Percentiles rank a stretch among this genome's conserved stretches.
Evolutionary conservation across 2,113 vertebrate species (phyloP).

Genomic region (Sarotherodon lohbergeri): DNA sequence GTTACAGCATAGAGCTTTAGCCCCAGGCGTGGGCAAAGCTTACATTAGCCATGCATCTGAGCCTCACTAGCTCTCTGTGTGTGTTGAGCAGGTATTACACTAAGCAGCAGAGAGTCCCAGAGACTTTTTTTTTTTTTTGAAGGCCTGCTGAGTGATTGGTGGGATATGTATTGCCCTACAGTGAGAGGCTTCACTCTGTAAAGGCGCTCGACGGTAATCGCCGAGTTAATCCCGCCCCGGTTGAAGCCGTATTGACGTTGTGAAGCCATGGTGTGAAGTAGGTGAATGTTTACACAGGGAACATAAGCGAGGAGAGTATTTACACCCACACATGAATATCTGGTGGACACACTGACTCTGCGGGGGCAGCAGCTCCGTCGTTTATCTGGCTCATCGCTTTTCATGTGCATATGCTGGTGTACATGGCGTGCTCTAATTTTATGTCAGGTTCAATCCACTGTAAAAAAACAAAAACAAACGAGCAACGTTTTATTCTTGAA

Average conservation of each 20-base stretch:
- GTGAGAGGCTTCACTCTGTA: conserved; percentile 47
- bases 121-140: not conserved
- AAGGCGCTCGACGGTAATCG: conserved; percentile 38
- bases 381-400: not conserved
- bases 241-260: conserved; percentile 53
- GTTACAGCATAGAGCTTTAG: conserved; percentile 22
- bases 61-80: conserved; percentile 8
- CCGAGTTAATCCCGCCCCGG: conserved; percentile 49
- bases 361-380: not conserved
- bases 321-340: not conserved
- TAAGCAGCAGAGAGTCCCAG: not conserved
- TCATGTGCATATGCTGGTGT: not conserved
- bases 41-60: conserved; percentile 50
- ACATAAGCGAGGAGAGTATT: not conserved
- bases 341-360: not conserved
- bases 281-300: conserved; percentile 44
- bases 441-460: not conserved
- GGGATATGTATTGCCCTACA: conserved; percentile 51
- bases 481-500: not conserved
- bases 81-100: conserved; percentile 23
- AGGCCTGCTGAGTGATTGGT: conserved; percentile 48
- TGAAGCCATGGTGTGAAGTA: conserved; percentile 43
- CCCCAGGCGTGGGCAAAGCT: conserved; percentile 27
- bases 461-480: not conserved
- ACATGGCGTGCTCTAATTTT: not conserved